These are phyloP conservation scores for Tridacna crocea DNA, from an alignment of 2,888 invertebrate species.

Conservation along the genomic window DNA sequence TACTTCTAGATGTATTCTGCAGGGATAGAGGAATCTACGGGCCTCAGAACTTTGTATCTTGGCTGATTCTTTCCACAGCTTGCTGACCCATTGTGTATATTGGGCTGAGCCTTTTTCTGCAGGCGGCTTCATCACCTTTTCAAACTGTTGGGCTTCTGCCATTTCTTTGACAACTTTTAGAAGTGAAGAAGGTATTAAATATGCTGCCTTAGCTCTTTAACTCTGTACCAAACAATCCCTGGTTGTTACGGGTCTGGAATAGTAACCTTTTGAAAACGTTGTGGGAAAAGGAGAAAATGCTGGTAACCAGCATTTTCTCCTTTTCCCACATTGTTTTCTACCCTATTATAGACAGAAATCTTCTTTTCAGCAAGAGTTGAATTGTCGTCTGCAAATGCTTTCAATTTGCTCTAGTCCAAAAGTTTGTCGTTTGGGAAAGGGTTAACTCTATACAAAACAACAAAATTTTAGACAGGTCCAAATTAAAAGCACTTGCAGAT, in stretches of 20 bases:
- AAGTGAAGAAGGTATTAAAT: background rate
- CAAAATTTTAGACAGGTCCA: no score
- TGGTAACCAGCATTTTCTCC: background rate
- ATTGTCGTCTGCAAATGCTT: background rate
- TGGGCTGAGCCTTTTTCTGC: slow-evolving; percentile 67
- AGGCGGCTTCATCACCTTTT: slow-evolving; percentile 57
- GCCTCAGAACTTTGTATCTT: slow-evolving; percentile 63
- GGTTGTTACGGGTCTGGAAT: no score
- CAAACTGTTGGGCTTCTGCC: slow-evolving; percentile 36
- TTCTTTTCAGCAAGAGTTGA: background rate
- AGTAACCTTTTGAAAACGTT: background rate
- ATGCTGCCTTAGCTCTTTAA: background rate
- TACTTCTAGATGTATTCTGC: slow-evolving; percentile 65
- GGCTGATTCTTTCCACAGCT: slow-evolving; percentile 66
- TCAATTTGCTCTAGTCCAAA: background rate
- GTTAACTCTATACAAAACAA: no score
- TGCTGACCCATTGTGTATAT: slow-evolving; percentile 75
- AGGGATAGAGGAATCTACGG: slow-evolving; percentile 62
- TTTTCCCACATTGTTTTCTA: background rate
- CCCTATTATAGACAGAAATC: background rate
- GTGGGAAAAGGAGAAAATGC: background rate
- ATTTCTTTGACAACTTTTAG: slow-evolving; percentile 52
- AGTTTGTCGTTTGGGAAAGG: background rate
- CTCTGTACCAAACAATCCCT: background rate
- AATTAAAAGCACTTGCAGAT: no score